phyloP scores from a whole-genome alignment of 2,113 vertebrate genomes.

The Merops nubicus region DNA sequence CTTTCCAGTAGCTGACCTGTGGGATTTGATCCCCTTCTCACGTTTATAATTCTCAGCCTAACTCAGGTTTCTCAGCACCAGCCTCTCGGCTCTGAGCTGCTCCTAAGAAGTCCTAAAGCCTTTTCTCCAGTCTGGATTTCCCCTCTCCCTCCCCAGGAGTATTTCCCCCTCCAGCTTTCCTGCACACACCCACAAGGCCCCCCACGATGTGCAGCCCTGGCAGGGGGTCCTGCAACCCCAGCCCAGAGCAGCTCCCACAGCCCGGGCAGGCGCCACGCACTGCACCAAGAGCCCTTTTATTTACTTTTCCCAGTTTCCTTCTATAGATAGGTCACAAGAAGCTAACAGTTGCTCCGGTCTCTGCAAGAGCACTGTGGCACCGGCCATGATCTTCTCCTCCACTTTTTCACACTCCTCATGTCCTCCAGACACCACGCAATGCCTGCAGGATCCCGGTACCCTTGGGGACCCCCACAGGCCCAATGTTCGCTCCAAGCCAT shows the following conservation, averaged over 20 bases:
- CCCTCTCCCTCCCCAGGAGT: neutral
- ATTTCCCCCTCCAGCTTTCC: neutral
- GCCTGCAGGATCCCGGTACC: accelerated
- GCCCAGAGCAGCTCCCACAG: neutral
- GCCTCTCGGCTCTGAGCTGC: neutral
- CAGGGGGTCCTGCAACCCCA: neutral
- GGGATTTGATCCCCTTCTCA: neutral
- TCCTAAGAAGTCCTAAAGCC: neutral
- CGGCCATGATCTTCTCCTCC: accelerated
- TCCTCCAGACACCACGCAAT: accelerated
- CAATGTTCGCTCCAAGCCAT: accelerated
- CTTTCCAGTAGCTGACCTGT: neutral
- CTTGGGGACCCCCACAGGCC: accelerated
- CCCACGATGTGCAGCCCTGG: neutral
- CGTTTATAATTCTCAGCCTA: conserved; percentile 3
- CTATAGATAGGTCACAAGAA: neutral
- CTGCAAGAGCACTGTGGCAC: neutral
- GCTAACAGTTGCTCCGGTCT: neutral
- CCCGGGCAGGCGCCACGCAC: accelerated
- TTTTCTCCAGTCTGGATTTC: neutral
- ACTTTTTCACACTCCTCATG: neutral
- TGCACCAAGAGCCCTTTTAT: accelerated
- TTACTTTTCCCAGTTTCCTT: conserved; percentile 18
- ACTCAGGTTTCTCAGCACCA: neutral
- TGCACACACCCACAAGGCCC: neutral